A percentile compares a stretch with the other conserved stretches of the same genome.
phyloP scores from a whole-genome alignment of 2,113 vertebrate genomes.

The Cyphomyrus discorhynchus region DNA sequence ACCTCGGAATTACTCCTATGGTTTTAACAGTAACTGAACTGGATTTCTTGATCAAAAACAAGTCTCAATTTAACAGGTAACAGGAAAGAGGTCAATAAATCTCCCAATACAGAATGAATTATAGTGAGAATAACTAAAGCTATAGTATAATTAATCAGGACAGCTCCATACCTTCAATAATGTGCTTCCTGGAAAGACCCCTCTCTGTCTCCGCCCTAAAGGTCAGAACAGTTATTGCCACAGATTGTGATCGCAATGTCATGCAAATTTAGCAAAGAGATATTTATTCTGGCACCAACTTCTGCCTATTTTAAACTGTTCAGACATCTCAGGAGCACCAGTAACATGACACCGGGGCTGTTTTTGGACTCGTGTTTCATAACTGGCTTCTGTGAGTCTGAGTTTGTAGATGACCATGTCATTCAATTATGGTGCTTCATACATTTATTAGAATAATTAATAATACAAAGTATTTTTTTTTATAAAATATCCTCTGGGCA shows the following conservation, averaged over 20 bases:
- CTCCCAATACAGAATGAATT: neutral
- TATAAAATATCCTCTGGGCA: neutral
- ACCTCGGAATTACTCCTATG: neutral
- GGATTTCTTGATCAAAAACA: neutral
- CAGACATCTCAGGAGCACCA: neutral
- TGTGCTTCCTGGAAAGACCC: conserved; percentile 85
- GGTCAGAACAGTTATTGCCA: conserved; percentile 28
- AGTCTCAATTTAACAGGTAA: neutral
- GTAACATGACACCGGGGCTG: conserved; percentile 10
- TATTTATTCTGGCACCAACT: neutral
- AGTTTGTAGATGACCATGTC: neutral
- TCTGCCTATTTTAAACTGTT: neutral
- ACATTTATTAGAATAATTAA: neutral
- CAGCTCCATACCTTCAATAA: conserved; percentile 75
- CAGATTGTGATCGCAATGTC: neutral
- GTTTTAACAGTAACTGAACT: neutral
- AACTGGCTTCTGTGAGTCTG: neutral
- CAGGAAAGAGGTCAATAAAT: neutral
- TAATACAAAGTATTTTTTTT: neutral
- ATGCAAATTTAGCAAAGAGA: neutral
- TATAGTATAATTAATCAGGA: neutral
- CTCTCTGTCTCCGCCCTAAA: conserved; percentile 82
- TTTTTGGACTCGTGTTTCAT: neutral
- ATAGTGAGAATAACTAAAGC: neutral
- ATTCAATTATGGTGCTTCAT: neutral